Evolutionary conservation across 2,888 invertebrate species (phyloP), one percentile per base, ranked within the genome.

Genomic region (Lagria hirta): DNA sequence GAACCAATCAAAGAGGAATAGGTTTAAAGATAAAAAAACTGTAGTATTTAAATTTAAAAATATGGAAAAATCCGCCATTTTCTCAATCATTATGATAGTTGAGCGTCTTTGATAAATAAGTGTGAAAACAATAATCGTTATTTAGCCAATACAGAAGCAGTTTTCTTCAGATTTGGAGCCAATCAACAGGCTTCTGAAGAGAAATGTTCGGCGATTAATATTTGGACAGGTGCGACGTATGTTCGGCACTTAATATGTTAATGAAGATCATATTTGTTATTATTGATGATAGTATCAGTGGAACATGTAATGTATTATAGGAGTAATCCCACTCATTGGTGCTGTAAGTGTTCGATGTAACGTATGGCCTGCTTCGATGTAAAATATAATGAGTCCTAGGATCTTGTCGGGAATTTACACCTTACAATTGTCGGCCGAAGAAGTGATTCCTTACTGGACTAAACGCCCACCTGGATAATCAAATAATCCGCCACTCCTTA

Each of bases 401-500:
- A 47, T 44, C 46, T 50, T 45, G 48, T 41, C 42, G 55, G 53
- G 66, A 69, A 69, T 67, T 68, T 66, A 68, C 69, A 68, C 68
- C 66, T 68, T 66, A 68, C 66, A 66, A 66, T 67, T 62, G 65
- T 61, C 58, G 62, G 49, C 54, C 55, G 50, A 49, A 54, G 48
- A 55, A 55, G 51, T 53, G 56, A 68, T 65, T 64, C 64, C 61
- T 63, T 59, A 62, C 61, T 56, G 60, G 60, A 65, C n/a, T n/a
- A n/a, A n/a, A n/a, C 66, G 66, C 66, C 65, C 66, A 66, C 65
- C 62, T 59, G 20, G 57, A 55, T 61, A 66, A 68, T 69, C 68
- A 70, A 69, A 69, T 69, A 70, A 70, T 70, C 68, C 61, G 66
- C 68, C 69, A 70, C 70, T 66, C 70, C 69, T 63, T 62, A 57